Evolutionary conservation across 37 sponge, comb jelly and placozoan species (phyloP).

Genomic region (Aphrocallistes beatrix): DNA sequence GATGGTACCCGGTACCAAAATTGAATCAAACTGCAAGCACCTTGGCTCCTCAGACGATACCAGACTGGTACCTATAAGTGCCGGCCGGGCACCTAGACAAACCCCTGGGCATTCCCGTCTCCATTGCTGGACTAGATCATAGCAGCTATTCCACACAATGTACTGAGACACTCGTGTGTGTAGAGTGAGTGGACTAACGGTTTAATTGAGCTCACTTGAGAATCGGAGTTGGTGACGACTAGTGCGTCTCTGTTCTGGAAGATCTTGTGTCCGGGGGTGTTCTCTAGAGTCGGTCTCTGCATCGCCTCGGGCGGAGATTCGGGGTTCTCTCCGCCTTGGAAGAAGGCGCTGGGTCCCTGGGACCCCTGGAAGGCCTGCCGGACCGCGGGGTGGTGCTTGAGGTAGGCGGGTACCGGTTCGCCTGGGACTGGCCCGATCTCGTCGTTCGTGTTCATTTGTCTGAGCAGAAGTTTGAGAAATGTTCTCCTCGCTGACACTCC

Average conservation of each 20-base stretch:
- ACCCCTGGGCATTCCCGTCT: too few relatives aligned
- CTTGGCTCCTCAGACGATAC: too few relatives aligned
- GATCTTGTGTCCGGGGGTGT: not conserved
- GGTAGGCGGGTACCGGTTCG: not conserved
- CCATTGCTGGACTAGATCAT: too few relatives aligned
- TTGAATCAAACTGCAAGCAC: too few relatives aligned
- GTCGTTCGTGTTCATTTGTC: not conserved
- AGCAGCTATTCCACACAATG: too few relatives aligned
- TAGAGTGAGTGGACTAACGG: too few relatives aligned
- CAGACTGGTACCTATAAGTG: too few relatives aligned
- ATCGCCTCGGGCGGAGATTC: not conserved
- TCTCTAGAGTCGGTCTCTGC: slow-evolving; percentile 10
- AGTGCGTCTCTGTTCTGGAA: not conserved
- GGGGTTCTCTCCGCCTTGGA: not conserved
- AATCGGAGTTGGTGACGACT: not conserved
- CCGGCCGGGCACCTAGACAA: too few relatives aligned
- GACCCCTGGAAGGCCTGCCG: not conserved
- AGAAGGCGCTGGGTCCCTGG: not conserved
- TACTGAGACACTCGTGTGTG: too few relatives aligned
- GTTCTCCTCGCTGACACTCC: not conserved
- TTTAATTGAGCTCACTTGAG: not conserved
- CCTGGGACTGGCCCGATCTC: not conserved
- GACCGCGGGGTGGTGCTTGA: not conserved
- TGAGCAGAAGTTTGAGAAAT: not conserved
- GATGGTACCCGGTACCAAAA: too few relatives aligned